phyloP scores from a whole-genome alignment of 2,888 invertebrate species.

The Drosophila neoperkinsi region DNA sequence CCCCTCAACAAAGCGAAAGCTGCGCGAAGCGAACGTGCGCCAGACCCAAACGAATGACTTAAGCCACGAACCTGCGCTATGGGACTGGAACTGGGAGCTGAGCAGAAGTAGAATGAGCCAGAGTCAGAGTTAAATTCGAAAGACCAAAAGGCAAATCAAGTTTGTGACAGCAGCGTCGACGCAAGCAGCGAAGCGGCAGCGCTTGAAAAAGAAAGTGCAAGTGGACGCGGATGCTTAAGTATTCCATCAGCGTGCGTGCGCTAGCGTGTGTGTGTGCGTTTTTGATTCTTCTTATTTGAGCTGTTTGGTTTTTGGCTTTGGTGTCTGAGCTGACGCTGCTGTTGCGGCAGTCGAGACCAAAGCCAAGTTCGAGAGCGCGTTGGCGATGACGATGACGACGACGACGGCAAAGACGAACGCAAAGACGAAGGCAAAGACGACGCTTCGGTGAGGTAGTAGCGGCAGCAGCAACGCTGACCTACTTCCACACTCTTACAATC shows the following conservation, averaged over 20 bases:
- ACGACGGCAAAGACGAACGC: constrained; percentile 15
- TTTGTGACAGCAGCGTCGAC: constrained; percentile 40
- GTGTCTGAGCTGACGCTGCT: constrained; percentile 52
- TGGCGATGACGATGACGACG: constrained; percentile 50
- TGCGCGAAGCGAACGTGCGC: constrained; percentile 57
- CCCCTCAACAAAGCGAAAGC: constrained; percentile 68
- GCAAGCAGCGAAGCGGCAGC: constrained; percentile 42
- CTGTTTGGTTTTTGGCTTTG: constrained; percentile 55
- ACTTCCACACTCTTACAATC: constrained; percentile 81
- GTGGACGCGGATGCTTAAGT: constrained; percentile 84
- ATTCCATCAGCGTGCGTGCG: constrained; percentile 72
- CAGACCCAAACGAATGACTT: constrained; percentile 74
- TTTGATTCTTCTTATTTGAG: constrained; percentile 60
- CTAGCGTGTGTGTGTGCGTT: constrained; percentile 20
- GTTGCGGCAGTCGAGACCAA: constrained; percentile 55
- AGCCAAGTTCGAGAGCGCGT: constrained; percentile 69
- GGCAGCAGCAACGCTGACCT: constrained; percentile 61
- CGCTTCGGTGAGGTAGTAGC: constrained; percentile 6
- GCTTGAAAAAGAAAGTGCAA: constrained; percentile 84
- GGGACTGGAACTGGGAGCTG: constrained; percentile 35
- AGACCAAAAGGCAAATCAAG: constrained; percentile 45
- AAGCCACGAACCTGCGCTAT: constrained; percentile 64
- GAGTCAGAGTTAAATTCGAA: constrained; percentile 1
- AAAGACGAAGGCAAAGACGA: constrained; percentile 10
- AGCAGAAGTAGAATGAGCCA: constrained; percentile 67